phyloP scores from a whole-genome alignment of 2,113 vertebrate genomes.

The Brevimyrus niger region DNA sequence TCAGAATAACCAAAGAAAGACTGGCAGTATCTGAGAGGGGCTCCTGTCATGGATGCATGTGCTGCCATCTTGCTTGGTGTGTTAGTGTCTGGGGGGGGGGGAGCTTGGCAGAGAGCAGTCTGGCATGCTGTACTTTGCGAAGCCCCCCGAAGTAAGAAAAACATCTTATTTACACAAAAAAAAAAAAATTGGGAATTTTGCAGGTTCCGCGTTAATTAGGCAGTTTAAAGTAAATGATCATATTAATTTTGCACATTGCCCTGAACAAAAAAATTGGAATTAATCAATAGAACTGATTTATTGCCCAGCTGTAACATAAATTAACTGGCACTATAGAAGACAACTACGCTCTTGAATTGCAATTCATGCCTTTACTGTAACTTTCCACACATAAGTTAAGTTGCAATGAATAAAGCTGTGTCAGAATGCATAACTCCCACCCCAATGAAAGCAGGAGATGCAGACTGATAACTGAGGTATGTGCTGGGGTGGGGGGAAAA shows the following conservation, averaged over 20 bases:
- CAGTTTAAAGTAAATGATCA: too few relatives aligned
- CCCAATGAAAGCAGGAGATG: background rate
- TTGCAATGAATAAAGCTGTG: background rate
- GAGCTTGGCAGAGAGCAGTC: too few relatives aligned
- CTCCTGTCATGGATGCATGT: background rate
- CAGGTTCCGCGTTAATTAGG: background rate
- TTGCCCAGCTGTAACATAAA: background rate
- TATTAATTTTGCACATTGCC: too few relatives aligned
- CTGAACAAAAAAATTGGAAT: too few relatives aligned
- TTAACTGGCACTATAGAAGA: background rate
- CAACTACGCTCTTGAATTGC: background rate
- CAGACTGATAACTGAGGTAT: background rate
- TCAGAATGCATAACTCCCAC: background rate
- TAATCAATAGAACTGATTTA: too few relatives aligned
- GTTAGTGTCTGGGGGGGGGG: too few relatives aligned
- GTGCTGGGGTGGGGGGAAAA: background rate
- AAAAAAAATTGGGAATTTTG: background rate
- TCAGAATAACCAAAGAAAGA: background rate
- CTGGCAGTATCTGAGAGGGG: background rate
- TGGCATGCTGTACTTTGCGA: background rate
- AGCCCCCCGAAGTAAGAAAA: background rate
- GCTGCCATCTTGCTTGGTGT: background rate
- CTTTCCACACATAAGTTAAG: background rate
- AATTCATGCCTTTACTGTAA: background rate
- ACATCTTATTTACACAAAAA: background rate